Evolutionary conservation across 2,888 invertebrate species (phyloP), one percentile per base, ranked within the genome.

Genomic region (Meganola albula): DNA sequence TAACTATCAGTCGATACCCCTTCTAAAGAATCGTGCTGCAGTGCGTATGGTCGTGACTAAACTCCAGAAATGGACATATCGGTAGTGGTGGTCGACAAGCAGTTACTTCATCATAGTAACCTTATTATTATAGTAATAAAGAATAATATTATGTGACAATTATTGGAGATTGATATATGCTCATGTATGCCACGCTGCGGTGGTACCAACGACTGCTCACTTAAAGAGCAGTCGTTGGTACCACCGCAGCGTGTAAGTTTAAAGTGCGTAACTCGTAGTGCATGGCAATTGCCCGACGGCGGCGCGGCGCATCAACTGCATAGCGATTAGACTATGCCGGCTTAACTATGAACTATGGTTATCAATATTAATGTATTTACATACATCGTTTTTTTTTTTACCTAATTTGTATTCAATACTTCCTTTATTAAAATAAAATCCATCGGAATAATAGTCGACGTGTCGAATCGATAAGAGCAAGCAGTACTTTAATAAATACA

Each of bases 201-300:
- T 31, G 27, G 32, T 23, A 38, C 22, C 63, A 68, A 69, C 71
- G 67, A 72, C 74, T 75, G 72, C 79, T 79, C 78, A 82, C 77
- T 74, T 78, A 74, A 77, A 82, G 78, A 79, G 79, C 72, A 75
- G 74, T 72, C 67, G 71, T 69, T 68, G 63, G 22, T 38, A 23
- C 32, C 27, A 31, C 26, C 12, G 24, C 11, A 18, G 24, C 62
- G 44, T 40, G 61, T n/a, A n/a, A n/a, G 58, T 63, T 68, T 54
- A 63, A 64, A 57, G 66, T 50, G 46, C 56, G 61, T 54, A 56
- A 63, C 74, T 60, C 66, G 70, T 52, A 67, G 61, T 67, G 84
- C 80, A 84, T 84, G 57, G 59, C 48, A 74, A 80, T 82, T 82
- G 83, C 69, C 68, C 64, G n/a, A n/a, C n/a, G n/a, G n/a, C n/a